phyloP scores from a whole-genome alignment of 53 echinoderm and acorn worm genomes.

The Arbacia lixula region DNA sequence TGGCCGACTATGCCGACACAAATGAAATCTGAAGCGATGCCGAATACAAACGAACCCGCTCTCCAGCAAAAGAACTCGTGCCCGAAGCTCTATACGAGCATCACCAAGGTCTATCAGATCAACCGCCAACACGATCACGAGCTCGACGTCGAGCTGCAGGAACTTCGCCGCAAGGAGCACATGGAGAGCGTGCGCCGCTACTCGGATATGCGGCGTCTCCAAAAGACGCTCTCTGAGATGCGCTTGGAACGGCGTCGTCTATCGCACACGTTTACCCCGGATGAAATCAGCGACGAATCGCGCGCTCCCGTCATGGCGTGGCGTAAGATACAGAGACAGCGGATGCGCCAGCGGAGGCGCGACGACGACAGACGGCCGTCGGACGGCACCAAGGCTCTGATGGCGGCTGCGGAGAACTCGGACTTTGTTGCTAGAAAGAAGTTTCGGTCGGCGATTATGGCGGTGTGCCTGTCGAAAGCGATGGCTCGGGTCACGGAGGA shows the following conservation, averaged over 20 bases:
- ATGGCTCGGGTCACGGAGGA: not conserved
- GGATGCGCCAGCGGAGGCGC: slow-evolving; percentile 2
- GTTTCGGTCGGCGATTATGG: slow-evolving; percentile 66
- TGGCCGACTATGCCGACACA: too few species aligned
- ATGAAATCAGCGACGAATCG: slow-evolving; percentile 39
- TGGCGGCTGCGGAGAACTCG: slow-evolving; percentile 35
- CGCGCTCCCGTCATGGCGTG: slow-evolving; percentile 54
- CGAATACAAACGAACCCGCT: too few species aligned
- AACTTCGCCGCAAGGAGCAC: slow-evolving; percentile 56
- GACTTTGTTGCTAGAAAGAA: slow-evolving; percentile 50
- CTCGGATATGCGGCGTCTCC: slow-evolving; percentile 6
- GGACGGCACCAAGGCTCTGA: slow-evolving; percentile 28
- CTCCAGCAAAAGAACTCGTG: not conserved
- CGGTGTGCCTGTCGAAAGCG: slow-evolving; percentile 58
- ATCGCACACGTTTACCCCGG: slow-evolving; percentile 55
- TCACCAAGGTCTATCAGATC: slow-evolving; percentile 62
- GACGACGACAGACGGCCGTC: slow-evolving; percentile 18
- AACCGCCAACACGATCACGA: slow-evolving; percentile 66
- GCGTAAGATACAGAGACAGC: slow-evolving; percentile 49
- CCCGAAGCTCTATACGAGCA: slow-evolving; percentile 13
- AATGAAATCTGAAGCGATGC: too few species aligned
- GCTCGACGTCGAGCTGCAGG: slow-evolving; percentile 49
- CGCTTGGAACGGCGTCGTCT: not conserved
- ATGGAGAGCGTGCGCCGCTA: slow-evolving; percentile 46
- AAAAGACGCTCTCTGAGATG: slow-evolving; percentile 30